These are phyloP conservation scores for Stenchaetothrips biformis DNA, from an alignment of 2,888 invertebrate genomes.

Conservation along the genomic window DNA sequence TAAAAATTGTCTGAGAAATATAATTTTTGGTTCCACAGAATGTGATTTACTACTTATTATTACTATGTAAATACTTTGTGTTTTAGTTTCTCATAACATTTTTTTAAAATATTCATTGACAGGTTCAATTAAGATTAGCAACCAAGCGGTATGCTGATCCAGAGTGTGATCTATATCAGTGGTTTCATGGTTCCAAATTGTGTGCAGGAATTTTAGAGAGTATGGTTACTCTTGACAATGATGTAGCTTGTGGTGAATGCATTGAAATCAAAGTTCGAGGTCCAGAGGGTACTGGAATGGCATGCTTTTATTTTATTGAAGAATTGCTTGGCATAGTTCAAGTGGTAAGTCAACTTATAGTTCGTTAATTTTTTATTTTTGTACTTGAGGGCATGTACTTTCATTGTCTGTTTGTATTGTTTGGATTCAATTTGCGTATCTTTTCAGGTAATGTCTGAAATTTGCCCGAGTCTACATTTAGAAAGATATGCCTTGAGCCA, in stretches of 20 bases:
- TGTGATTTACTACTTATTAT: too few relatives aligned
- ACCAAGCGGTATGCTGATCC: slow-evolving; percentile 52
- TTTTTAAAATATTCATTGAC: not conserved
- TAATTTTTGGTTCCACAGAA: too few relatives aligned
- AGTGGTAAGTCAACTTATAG: slow-evolving; percentile 46
- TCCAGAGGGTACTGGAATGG: slow-evolving; percentile 52
- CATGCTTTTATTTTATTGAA: slow-evolving; percentile 65
- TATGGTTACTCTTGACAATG: slow-evolving; percentile 58
- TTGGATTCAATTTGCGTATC: slow-evolving; percentile 21
- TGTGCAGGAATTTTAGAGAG: slow-evolving; percentile 64
- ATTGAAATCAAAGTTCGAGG: slow-evolving; percentile 65
- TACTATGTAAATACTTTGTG: too few relatives aligned
- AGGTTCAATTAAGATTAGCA: slow-evolving; percentile 57
- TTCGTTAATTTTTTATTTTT: not conserved
- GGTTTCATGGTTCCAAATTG: slow-evolving; percentile 66
- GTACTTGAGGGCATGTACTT: not conserved
- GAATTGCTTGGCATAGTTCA: slow-evolving; percentile 60
- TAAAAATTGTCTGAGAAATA: not conserved
- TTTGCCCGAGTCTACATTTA: slow-evolving; percentile 62
- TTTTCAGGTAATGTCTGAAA: slow-evolving; percentile 55
- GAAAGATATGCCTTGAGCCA: slow-evolving; percentile 63
- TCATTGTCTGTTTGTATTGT: slow-evolving; percentile 28
- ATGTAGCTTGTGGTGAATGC: slow-evolving; percentile 48
- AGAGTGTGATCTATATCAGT: slow-evolving; percentile 62
- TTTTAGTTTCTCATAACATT: not conserved